Base-by-base conservation (phyloP, 2,888 invertebrate genomes). In the Trisateles emortualis region DNA sequence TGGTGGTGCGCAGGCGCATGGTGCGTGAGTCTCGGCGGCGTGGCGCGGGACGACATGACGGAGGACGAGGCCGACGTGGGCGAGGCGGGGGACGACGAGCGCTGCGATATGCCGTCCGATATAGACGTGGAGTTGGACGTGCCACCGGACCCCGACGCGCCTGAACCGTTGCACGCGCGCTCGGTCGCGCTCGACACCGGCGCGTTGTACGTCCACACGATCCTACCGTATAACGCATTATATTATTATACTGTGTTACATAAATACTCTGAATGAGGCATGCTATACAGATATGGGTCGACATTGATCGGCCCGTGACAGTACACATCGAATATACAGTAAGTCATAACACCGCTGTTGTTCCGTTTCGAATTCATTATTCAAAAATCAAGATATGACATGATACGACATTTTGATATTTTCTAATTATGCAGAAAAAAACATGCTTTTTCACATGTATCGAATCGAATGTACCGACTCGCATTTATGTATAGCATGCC, bases 151-250 rank as follows among this genome's bases (percentile, higher is more conserved):
- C 94, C 95, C 42, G 94, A 95, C 93, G 8, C 94, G 76, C 94
- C 94, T 44, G 94, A 94, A 13, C 94, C 92, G 74, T 94, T 94
- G 78, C 94, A 95, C 93, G 6, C 93, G 6, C 87, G 93, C 84
- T 93, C 93, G 51, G 94, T 92, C 38, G 94, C 91, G 68, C 94
- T 91, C 72, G 95, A 94, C 36, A 95, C 94, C n/a, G 97, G 97
- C 55, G 97, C 97, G 93, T 97, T 98, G 93, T 97, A 97, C 45
- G 97, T 97, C 97, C 97, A 97, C 45, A 97, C 97, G 81, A 97
- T 97, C 74, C 97, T 95, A 85, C 29, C 64, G 30, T 56, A 46
- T 29, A 14, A 13, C 11, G 11, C 30, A 29, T 17, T 41, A 30
- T 42, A 0, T 14, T 14, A 11, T 13, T 5, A 4, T 14, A 16